Percentiles rank a stretch among this genome's conserved stretches.
These are phyloP conservation scores for Parazoanthus atlanticus DNA, from an alignment of 92 coral and sea anemone species.

Conservation along the genomic window DNA sequence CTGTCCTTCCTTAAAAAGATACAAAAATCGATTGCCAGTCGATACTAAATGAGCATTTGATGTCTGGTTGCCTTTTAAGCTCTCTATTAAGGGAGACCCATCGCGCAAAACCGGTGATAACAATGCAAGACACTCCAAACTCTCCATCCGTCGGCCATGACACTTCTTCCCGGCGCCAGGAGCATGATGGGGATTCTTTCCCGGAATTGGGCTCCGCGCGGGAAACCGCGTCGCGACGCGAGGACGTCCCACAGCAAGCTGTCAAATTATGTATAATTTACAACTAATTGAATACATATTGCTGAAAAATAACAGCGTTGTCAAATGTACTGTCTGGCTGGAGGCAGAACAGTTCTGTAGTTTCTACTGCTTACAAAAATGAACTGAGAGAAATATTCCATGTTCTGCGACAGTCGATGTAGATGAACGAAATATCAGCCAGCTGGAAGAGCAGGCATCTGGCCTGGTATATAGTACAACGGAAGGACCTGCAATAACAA, in stretches of 20 bases:
- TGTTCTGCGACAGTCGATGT: neutral
- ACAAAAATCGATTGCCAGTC: slow-evolving; percentile 33
- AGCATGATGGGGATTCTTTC: neutral
- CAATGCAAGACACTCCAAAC: slow-evolving; percentile 18
- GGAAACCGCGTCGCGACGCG: neutral
- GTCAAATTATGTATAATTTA: slow-evolving; percentile 10
- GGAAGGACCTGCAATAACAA: slow-evolving; percentile 23
- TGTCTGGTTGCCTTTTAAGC: neutral
- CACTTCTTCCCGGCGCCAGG: neutral
- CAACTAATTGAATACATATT: neutral
- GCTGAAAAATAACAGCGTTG: neutral
- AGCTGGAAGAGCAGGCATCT: neutral
- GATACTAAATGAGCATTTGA: neutral
- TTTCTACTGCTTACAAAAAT: neutral
- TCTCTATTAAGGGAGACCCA: slow-evolving; percentile 14
- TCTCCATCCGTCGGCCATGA: slow-evolving; percentile 31
- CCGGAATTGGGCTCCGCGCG: neutral
- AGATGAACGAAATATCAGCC: neutral
- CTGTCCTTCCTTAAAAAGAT: slow-evolving; percentile 18
- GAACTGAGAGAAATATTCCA: neutral
- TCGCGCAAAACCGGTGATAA: slow-evolving; percentile 27
- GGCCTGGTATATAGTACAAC: neutral
- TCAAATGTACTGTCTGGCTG: slow-evolving; percentile 7
- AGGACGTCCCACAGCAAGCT: neutral
- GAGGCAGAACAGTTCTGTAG: neutral